Evolutionary conservation across 2,888 invertebrate genomes (phyloP), one percentile per base, ranked within the genome.

Genomic region (Ypsolopha sequella): DNA sequence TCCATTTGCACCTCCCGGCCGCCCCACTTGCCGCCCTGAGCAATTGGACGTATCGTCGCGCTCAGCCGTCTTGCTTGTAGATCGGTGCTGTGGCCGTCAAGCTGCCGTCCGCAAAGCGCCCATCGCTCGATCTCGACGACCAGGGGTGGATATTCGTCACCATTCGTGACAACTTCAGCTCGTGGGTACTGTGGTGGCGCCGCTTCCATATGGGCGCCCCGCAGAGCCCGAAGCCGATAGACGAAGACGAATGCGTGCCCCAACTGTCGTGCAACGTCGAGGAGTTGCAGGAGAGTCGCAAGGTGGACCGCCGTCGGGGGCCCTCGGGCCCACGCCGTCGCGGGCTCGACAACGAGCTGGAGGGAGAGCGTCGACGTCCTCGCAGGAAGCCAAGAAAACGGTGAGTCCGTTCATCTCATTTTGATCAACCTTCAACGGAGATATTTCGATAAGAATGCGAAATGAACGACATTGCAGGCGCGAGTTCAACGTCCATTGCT

Each of bases 101-200:
- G 64, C 65, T 60, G 67, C 62, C 62, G 61, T 59, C 59, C 60
- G 57, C 56, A 57, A 60, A 56, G 50, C 6, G 33, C 13, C 60
- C 61, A 58, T 54, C 56, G 49, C 51, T 61, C 55, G 55, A 58
- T 54, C 8, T 43, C 43, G 24, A 43, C 14, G 43, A 43, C 14
- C 8, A 11, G n/a, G 1, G 6, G 13, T 14, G 8, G 43, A 24
- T 43, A 24, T 13, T 65, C 60, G 60, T 61, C 85, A 84, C 80
- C 67, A 85, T 85, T 85, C 85, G 85, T 66, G 82, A 82, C 64
- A 81, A 79, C 65, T 73, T 82, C 71, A 79, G 76, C 60, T 79
- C 78, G 76, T 85, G 85, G 85, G 81, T 82, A 65, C 76, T 84
- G 84, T 81, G 85, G 85, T 80, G 82, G 82, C 82, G 80, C 67